Evolutionary conservation across 2,888 invertebrate genomes (phyloP).

Genomic region (Alloplasta piceator): DNA sequence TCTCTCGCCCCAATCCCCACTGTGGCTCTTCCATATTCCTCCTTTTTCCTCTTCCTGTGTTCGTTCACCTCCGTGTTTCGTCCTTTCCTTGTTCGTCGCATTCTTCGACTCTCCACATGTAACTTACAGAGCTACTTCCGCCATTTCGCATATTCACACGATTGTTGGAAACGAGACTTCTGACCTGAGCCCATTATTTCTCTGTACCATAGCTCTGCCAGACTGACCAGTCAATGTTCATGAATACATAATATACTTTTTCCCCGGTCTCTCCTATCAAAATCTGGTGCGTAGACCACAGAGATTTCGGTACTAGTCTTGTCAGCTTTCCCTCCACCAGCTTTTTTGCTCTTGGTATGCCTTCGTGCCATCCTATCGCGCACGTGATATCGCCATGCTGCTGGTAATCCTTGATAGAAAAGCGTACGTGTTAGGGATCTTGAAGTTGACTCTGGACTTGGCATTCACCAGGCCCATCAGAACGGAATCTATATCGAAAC

Average conservation of each 20-base stretch:
- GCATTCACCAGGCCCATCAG: slow-evolving; percentile 18
- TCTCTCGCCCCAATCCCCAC: slow-evolving; percentile 50
- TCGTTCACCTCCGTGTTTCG: background rate
- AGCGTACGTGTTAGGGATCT: slow-evolving; percentile 43
- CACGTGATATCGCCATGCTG: slow-evolving; percentile 34
- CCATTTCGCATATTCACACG: slow-evolving; percentile 54
- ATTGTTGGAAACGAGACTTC: slow-evolving; percentile 41
- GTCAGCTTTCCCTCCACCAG: background rate
- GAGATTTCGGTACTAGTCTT: slow-evolving; percentile 31
- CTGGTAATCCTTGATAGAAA: slow-evolving; percentile 42
- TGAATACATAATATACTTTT: slow-evolving; percentile 61
- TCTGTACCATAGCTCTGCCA: slow-evolving; percentile 51
- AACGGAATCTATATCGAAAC: slow-evolving; percentile 51
- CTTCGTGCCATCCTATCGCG: slow-evolving; percentile 14
- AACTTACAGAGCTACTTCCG: background rate
- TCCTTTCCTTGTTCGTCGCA: background rate
- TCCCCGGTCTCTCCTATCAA: background rate
- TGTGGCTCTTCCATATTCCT: slow-evolving; percentile 8
- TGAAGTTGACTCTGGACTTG: slow-evolving; percentile 27
- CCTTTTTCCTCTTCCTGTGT: slow-evolving; percentile 1
- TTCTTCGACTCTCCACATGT: background rate
- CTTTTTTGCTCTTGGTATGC: slow-evolving; percentile 15
- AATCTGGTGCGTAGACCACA: background rate
- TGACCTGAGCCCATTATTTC: slow-evolving; percentile 32
- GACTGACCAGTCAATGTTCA: slow-evolving; percentile 69